Percentiles rank a stretch among this genome's conserved stretches.
Evolutionary conservation across 37 sponge, comb jelly and placozoan genomes (phyloP).

Genomic region (Chondrilla cf. caribensis): DNA sequence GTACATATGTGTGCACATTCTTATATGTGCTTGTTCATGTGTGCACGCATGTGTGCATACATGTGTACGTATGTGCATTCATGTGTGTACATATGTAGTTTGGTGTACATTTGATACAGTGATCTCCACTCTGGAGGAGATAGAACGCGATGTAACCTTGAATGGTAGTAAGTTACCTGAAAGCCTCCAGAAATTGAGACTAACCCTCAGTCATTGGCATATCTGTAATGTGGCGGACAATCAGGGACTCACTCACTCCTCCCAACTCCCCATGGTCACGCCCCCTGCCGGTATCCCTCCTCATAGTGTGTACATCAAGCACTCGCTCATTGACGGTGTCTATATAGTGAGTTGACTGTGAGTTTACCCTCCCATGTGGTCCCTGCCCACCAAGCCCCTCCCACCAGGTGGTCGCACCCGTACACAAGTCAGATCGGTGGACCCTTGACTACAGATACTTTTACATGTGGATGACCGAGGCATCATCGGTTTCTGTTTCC

Average conservation of each 20-base stretch:
- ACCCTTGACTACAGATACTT: not conserved
- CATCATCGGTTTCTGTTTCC: not conserved
- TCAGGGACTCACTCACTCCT: conserved; percentile 11
- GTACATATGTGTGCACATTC: not conserved
- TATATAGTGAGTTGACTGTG: not conserved
- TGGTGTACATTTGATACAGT: no score
- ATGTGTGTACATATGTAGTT: not conserved
- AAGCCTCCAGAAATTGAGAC: conserved; percentile 24
- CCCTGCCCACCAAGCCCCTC: not conserved
- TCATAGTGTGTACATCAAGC: conserved; percentile 13
- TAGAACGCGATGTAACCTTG: conserved; percentile 34
- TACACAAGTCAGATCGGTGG: not conserved
- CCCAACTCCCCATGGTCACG: conserved; percentile 38
- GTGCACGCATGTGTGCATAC: not conserved
- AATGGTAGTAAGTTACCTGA: conserved; percentile 12
- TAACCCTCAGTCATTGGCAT: conserved; percentile 5
- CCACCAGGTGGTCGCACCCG: not conserved
- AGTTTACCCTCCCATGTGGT: not conserved
- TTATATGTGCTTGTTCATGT: no score
- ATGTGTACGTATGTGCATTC: not conserved
- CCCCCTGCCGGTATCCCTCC: conserved; percentile 33
- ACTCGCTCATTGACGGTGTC: not conserved
- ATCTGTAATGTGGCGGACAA: conserved; percentile 30
- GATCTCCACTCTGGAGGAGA: conserved; percentile 20
- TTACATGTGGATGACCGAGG: not conserved